Percentiles rank a stretch among this genome's conserved stretches.
These are phyloP conservation scores for Leptopilina drosophilae DNA, from an alignment of 2,888 invertebrate species.

Conservation along the genomic window DNA sequence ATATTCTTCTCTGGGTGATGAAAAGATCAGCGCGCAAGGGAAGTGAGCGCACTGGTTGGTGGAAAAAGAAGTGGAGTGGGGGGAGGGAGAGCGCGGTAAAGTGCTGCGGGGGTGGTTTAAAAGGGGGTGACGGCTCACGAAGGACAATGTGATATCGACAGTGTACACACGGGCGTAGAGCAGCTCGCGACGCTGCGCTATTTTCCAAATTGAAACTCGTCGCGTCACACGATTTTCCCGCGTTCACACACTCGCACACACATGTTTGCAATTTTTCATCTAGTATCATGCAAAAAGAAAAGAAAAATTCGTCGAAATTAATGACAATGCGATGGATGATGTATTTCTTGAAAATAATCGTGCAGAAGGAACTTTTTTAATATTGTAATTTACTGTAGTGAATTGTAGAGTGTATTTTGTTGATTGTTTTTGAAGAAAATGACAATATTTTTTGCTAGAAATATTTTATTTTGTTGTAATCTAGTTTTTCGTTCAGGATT, in stretches of 20 bases:
- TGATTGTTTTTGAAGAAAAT: too few relatives aligned
- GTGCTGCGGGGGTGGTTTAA: constrained; percentile 16
- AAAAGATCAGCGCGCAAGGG: constrained; percentile 18
- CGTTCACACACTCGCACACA: background rate
- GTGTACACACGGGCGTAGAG: constrained; percentile 36
- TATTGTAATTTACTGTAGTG: too few relatives aligned
- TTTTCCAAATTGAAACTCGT: background rate
- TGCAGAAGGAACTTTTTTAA: too few relatives aligned
- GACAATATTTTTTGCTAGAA: too few relatives aligned
- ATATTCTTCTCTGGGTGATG: constrained; percentile 1
- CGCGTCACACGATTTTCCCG: background rate
- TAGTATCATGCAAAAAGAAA: background rate
- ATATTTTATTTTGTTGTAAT: too few relatives aligned
- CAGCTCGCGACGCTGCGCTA: constrained; percentile 7
- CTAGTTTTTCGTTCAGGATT: too few relatives aligned
- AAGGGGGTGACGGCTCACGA: constrained; percentile 18
- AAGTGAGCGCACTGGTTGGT: constrained; percentile 35
- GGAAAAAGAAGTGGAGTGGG: background rate
- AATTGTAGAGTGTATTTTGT: too few relatives aligned
- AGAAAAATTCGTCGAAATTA: background rate
- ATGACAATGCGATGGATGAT: background rate
- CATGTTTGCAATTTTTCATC: background rate
- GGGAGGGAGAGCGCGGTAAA: constrained; percentile 8
- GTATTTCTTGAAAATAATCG: too few relatives aligned
- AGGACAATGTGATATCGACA: constrained; percentile 38